Conservation (phyloP, 1,140 invertebrate genomes). For the Eubasilissa regina region DNA sequence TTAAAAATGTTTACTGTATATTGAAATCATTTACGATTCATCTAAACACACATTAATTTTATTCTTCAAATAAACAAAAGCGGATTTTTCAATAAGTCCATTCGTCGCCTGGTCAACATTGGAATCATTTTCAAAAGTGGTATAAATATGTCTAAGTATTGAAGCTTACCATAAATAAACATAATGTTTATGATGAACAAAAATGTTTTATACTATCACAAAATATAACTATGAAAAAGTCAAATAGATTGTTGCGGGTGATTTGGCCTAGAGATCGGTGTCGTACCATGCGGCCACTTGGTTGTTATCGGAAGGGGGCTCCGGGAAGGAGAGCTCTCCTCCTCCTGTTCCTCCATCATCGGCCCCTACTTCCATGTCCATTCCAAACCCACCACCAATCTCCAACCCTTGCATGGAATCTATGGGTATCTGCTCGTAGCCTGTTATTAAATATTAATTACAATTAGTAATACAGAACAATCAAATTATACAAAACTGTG, state of each 20-base stretch:
- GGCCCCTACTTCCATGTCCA: conserved; percentile 89
- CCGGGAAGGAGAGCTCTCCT: conserved; percentile 85
- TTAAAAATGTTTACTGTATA: conserved; percentile 1
- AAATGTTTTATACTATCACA: conserved; percentile 55
- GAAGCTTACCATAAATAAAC: conserved; percentile 19
- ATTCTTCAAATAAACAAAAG: conserved; percentile 11
- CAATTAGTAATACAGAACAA: no score
- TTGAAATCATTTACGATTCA: conserved; percentile 3
- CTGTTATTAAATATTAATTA: conserved; percentile 67
- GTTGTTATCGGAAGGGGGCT: conserved; percentile 91
- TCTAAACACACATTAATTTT: conserved; percentile 3
- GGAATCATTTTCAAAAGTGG: not conserved
- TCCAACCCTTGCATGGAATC: conserved; percentile 96
- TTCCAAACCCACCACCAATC: conserved; percentile 83
- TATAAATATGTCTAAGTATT: not conserved
- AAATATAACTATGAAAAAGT: conserved; percentile 50
- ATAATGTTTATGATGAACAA: conserved; percentile 24
- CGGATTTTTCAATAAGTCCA: not conserved
- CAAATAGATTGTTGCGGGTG: conserved; percentile 31
- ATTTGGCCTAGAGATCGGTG: conserved; percentile 86
- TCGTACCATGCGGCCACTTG: conserved; percentile 96
- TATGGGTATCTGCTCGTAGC: conserved; percentile 97
- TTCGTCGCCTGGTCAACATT: not conserved
- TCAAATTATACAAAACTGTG: no score
- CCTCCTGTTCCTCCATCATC: conserved; percentile 86